phyloP scores from a whole-genome alignment of 2,888 invertebrate genomes.

The Pinctada fucata region DNA sequence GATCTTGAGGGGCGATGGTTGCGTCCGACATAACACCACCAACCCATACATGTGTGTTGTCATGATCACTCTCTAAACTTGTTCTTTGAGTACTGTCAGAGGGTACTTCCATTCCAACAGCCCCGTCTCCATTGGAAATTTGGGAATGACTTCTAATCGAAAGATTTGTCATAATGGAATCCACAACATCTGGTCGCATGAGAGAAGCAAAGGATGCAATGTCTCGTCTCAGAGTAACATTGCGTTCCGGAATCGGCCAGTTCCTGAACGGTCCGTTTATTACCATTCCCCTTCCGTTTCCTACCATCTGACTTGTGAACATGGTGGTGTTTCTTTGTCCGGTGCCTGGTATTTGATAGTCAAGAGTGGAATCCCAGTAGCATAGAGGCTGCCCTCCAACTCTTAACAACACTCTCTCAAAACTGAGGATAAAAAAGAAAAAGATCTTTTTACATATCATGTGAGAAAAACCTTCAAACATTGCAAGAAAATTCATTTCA shows the following conservation, averaged over 20 bases:
- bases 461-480: not conserved
- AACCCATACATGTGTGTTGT: slow-evolving; percentile 12
- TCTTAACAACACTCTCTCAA: slow-evolving; percentile 10
- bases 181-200: not conserved
- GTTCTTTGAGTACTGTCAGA: not conserved
- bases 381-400: slow-evolving; percentile 7
- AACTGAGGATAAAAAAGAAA: not conserved
- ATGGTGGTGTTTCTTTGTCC: not conserved
- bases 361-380: slow-evolving; percentile 21
- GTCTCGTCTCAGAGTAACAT: not conserved
- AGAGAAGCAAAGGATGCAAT: not conserved
- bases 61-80: slow-evolving; percentile 11
- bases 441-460: not conserved
- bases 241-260: not conserved
- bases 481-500: not conserved
- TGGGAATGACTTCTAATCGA: not conserved
- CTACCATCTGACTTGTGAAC: slow-evolving; percentile 5
- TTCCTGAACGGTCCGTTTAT: not conserved
- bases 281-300: slow-evolving; percentile 11
- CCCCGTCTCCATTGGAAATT: not conserved
- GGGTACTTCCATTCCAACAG: not conserved
- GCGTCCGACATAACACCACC: slow-evolving; percentile 12
- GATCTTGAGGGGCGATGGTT: not conserved
- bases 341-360: slow-evolving; percentile 6
- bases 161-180: not conserved